Evolutionary conservation across 2,888 invertebrate species (phyloP), one percentile per base, ranked within the genome.

Genomic region (Catocala nupta): DNA sequence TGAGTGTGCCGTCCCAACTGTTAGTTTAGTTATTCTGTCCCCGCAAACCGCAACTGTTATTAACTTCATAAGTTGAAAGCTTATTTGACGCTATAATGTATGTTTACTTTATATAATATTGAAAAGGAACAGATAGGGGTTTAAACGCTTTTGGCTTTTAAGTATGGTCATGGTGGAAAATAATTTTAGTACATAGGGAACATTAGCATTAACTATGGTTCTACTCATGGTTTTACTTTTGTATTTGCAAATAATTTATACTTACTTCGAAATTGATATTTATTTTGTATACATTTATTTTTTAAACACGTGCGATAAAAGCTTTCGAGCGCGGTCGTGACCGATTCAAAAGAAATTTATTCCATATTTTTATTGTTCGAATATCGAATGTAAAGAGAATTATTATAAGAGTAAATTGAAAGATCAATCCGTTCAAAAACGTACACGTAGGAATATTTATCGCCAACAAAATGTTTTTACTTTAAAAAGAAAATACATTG

Each of bases 11-110:
- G 2, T 16, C 61, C 55, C 61, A 63, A 63, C 56, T 55, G 62
- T 63, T 67, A 63, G 68, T 64, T 63, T 67, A 63, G 68, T 64
- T 69, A 74, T 73, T 69, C 67, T 63, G 62, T 50, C 44, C 62
- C 65, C 63, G 49, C 71, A 75, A 73, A 75, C 79, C 78, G 25
- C 75, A 78, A 68, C 63, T 65, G 67, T 71, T 68, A 74, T 75
- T 76, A 74, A 68, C 68, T 69, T 70, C 60, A 65, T 66, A 66
- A 65, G 67, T 68, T 67, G 60, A 71, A 67, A 59, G 71, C 64
- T 68, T 72, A 74, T 75, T 75, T 70, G 71, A 73, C 73, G 61
- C 68, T 68, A 65, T 64, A 68, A 65, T 68, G 65, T 68, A 58
- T 56, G 64, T 68, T 55, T 61, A 51, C 52, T 61, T 70, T 51